Evolutionary conservation across 1,140 invertebrate species (phyloP).

Genomic region (Cryptotermes secundus): DNA sequence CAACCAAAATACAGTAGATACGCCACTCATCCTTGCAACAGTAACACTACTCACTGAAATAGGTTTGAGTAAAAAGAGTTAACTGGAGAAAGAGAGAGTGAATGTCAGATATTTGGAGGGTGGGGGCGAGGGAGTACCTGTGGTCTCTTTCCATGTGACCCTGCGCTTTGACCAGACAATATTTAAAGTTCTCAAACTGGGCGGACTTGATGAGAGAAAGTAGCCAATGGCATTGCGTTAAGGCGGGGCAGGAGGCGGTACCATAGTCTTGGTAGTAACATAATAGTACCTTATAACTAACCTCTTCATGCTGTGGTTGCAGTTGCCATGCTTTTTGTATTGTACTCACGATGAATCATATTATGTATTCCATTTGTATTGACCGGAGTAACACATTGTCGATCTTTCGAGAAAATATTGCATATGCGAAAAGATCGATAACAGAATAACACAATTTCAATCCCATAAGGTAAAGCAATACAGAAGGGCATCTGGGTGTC

Average conservation of each 20-base stretch:
- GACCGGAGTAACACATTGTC: not conserved
- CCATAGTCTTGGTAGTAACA: not conserved
- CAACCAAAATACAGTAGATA: not conserved
- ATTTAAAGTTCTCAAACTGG: conserved; percentile 7
- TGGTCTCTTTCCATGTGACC: not conserved
- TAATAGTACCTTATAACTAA: not conserved
- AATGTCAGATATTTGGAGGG: not conserved
- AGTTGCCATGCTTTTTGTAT: not conserved
- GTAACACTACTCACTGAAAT: not conserved
- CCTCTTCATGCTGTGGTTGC: not conserved
- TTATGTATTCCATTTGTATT: not conserved
- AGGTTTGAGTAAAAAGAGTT: not conserved
- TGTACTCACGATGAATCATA: not conserved
- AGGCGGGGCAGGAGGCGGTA: not conserved
- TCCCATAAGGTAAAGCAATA: no score
- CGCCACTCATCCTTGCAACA: not conserved
- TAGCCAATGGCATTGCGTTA: not conserved
- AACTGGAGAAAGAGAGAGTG: not conserved
- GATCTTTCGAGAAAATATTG: not conserved
- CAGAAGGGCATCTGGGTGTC: no score
- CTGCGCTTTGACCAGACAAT: conserved; percentile 17
- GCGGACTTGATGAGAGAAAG: not conserved
- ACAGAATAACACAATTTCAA: no score
- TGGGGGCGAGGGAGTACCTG: not conserved
- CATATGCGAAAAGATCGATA: not conserved